Evolutionary conservation across 2,113 vertebrate species (phyloP), one percentile per base, ranked within the genome.

Genomic region (Phaethornis superciliosus): DNA sequence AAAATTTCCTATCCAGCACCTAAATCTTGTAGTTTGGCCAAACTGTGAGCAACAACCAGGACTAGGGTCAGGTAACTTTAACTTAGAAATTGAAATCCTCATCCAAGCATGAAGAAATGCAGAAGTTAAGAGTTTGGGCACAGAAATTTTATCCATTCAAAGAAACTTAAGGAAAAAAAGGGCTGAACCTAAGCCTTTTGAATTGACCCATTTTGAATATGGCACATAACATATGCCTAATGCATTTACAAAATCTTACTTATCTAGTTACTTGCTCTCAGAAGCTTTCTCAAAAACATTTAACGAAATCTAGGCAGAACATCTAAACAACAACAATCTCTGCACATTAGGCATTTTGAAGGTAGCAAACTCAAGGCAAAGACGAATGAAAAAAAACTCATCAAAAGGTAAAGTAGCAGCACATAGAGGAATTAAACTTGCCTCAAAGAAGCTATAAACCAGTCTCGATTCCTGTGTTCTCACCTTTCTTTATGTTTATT

Each of bases 371-470:
- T 64, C 70, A 69, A 15, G 28, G 74, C 58, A 94, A 56, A 92
- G 58, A 85, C 18, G 22, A 86, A 83, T 70, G 28, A 88, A 85
- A 21, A 21, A 44, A 86, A 78, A 58, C 84, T 92, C 20, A 84
- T 79, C 46, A 81, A 89, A 94, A 88, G 65, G 74, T 68, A 32
- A 90, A 89, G 54, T 10, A 89, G 69, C 8, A 79, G 54, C 49
- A 87, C 15, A 37, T 5, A 59, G 9, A 79, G 20, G 65, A 90
- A 79, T 65, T 72, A 89, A 89, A 76, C 20, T 27, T 91, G 86
- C 22, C 63, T 80, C 67, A n/a, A 91, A 93, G 52, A 89, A 93
- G 60, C 59, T 37, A 90, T 55, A 91, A 96, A 81, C 64, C 60
- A 81, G 12, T 62, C 71, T 20, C 0, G 0, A 27, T 40, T 90